Conservation (phyloP, 2,113 vertebrate genomes). For the Hylia prasina region DNA sequence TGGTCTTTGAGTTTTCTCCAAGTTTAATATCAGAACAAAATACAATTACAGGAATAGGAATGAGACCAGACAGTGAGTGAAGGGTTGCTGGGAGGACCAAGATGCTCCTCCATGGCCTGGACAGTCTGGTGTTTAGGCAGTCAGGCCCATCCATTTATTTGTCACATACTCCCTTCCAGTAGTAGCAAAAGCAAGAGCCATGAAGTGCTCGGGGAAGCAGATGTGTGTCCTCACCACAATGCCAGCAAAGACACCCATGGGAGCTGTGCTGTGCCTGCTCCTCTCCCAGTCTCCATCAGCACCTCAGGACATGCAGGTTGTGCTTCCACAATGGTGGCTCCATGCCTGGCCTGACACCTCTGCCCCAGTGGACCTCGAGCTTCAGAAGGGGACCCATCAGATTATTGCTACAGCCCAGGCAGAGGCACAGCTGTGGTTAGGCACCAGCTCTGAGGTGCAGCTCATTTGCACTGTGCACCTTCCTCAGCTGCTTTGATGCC, state of each 20-base stretch:
- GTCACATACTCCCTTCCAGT: not conserved
- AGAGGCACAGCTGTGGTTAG: not conserved
- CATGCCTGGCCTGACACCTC: not conserved
- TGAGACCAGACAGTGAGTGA: not conserved
- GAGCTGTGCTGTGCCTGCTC: not conserved
- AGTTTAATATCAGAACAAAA: not conserved
- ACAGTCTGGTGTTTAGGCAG: not conserved
- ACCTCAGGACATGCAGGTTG: not conserved
- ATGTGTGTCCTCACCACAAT: rapidly evolving
- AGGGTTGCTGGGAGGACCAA: not conserved
- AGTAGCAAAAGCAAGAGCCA: not conserved
- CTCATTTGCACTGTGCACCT: not conserved
- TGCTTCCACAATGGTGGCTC: not conserved
- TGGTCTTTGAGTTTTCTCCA: not conserved
- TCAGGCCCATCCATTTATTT: not conserved
- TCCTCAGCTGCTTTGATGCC: not conserved
- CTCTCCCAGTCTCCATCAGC: not conserved
- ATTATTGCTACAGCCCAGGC: not conserved
- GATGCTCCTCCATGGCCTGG: not conserved
- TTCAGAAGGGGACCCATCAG: not conserved
- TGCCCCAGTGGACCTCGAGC: rapidly evolving
- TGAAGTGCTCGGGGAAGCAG: rapidly evolving
- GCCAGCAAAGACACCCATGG: not conserved
- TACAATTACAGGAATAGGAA: not conserved
- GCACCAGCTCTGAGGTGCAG: slow-evolving; percentile 1